Evolutionary conservation across 2,888 invertebrate species (phyloP).

Genomic region (Polyommatus iphigenia): DNA sequence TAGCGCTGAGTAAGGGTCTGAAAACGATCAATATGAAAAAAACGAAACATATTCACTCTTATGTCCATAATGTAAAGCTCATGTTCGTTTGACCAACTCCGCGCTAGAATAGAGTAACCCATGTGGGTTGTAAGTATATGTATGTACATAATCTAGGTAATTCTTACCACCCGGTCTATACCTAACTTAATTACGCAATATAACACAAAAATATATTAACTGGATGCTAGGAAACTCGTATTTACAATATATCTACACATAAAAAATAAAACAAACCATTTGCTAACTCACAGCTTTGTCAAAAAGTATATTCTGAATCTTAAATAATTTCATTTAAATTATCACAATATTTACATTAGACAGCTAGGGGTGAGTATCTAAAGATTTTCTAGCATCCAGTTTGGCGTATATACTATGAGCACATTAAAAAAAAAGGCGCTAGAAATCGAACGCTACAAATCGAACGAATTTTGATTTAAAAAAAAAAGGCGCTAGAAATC

Average conservation of each 20-base stretch:
- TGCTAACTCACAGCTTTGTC: neutral
- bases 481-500: no score
- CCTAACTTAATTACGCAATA: constrained; percentile 70
- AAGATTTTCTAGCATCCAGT: constrained; percentile 32
- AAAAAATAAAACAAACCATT: constrained; percentile 18
- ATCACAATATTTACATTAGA: constrained; percentile 18
- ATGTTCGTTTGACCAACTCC: neutral
- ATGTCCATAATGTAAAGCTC: neutral
- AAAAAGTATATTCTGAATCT: neutral
- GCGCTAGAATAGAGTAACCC: neutral
- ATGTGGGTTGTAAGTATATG: no score
- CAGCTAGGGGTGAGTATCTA: neutral
- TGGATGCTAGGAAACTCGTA: constrained; percentile 36
- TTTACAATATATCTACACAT: constrained; percentile 19
- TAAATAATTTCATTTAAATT: neutral
- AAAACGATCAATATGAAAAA: neutral
- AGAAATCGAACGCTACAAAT: no score
- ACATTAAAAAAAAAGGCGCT: no score
- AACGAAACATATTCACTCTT: neutral
- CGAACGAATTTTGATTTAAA: no score
- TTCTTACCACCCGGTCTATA: constrained; percentile 50
- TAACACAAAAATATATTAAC: constrained; percentile 61
- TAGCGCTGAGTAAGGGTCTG: neutral
- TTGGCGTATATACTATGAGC: constrained; percentile 43
- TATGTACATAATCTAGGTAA: constrained; percentile 39